These are phyloP conservation scores for Ceratina calcarata DNA, from an alignment of 1,140 invertebrate species.

Conservation along the genomic window DNA sequence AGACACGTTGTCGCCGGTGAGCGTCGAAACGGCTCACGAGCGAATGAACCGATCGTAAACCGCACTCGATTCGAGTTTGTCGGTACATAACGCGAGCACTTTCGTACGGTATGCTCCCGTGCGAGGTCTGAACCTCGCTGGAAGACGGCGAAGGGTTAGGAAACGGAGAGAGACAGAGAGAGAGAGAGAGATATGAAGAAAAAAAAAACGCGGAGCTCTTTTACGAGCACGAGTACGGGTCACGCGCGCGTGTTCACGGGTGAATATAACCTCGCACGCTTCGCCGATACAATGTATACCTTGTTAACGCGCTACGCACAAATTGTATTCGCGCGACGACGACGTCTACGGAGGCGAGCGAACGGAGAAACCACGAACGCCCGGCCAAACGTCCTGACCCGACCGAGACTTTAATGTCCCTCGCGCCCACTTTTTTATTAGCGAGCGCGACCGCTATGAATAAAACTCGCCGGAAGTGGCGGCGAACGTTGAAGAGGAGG, in stretches of 20 bases:
- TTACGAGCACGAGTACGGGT: slow-evolving; percentile 51
- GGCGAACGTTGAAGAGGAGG: slow-evolving; percentile 38
- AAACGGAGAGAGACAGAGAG: neutral
- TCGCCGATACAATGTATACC: slow-evolving; percentile 68
- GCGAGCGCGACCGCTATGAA: slow-evolving; percentile 67
- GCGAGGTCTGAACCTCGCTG: slow-evolving; percentile 27
- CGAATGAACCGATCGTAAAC: slow-evolving; percentile 70
- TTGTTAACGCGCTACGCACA: slow-evolving; percentile 61
- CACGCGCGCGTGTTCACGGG: slow-evolving; percentile 35
- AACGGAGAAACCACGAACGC: slow-evolving; percentile 4
- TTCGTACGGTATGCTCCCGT: slow-evolving; percentile 35
- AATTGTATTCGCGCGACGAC: slow-evolving; percentile 8
- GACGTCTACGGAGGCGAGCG: slow-evolving; percentile 3
- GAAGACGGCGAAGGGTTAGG: neutral
- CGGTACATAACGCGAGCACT: slow-evolving; percentile 61
- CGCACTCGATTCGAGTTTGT: slow-evolving; percentile 69
- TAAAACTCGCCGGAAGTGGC: slow-evolving; percentile 64
- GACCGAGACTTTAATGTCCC: slow-evolving; percentile 68
- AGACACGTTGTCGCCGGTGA: slow-evolving; percentile 1
- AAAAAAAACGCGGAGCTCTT: slow-evolving; percentile 25
- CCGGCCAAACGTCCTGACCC: neutral
- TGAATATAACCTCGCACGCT: slow-evolving; percentile 53
- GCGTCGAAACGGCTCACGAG: slow-evolving; percentile 38
- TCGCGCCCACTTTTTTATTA: slow-evolving; percentile 69
- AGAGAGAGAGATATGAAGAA: neutral